phyloP scores from a whole-genome alignment of 2,113 vertebrate species.

The Oplegnathus fasciatus region DNA sequence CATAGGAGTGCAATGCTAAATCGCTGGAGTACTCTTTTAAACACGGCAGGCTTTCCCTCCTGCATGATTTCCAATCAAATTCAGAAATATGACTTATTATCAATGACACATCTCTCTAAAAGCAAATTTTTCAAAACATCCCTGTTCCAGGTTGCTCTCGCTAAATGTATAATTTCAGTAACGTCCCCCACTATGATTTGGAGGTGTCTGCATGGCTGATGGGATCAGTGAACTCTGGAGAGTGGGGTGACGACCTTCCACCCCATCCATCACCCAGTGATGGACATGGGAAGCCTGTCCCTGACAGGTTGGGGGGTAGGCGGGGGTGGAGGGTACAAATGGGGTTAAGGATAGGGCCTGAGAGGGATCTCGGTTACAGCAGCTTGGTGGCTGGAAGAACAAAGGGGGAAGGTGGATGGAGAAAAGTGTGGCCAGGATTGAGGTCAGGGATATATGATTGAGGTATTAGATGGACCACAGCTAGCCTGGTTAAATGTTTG shows the following conservation, averaged over 20 bases:
- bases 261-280: conserved; percentile 88
- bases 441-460: conserved; percentile 72
- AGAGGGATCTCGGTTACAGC: conserved; percentile 48
- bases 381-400: conserved; percentile 49
- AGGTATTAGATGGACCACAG: conserved; percentile 72
- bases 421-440: conserved; percentile 65
- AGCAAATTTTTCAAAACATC: conserved; percentile 19
- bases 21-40: background rate
- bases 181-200: conserved; percentile 60
- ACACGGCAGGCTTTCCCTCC: background rate
- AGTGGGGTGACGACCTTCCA: conserved; percentile 86
- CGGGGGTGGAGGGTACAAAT: conserved; percentile 60
- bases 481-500: conserved; percentile 62
- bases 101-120: conserved; percentile 25
- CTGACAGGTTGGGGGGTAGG: conserved; percentile 80
- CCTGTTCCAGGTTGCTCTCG: conserved; percentile 2
- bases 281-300: conserved; percentile 86
- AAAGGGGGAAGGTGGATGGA: conserved; percentile 6
- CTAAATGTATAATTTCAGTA: conserved; percentile 69
- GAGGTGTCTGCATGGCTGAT: conserved; percentile 82
- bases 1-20: background rate
- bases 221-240: conserved; percentile 82
- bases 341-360: conserved; percentile 70
- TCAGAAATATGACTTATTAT: background rate
- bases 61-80: background rate